Percentiles rank a stretch among this genome's conserved stretches.
These are phyloP conservation scores for Caerostris darwini DNA, from an alignment of 1,140 invertebrate species.

Conservation along the genomic window DNA sequence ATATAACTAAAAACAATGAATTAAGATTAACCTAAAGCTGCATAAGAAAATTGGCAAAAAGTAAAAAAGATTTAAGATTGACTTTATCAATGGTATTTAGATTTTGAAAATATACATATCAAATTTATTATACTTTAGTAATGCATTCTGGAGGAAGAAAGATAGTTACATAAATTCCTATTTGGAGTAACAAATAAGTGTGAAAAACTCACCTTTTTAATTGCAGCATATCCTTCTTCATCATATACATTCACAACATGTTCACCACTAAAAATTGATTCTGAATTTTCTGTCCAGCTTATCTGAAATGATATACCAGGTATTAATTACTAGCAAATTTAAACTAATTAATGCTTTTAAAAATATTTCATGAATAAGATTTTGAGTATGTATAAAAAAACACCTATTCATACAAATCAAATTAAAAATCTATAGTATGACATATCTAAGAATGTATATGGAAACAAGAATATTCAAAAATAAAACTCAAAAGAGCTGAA, in stretches of 20 bases:
- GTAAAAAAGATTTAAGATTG: not conserved
- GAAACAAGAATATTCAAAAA: too few relatives aligned
- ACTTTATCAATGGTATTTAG: not conserved
- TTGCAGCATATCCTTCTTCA: slow-evolving; percentile 93
- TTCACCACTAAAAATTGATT: slow-evolving; percentile 89
- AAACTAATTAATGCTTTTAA: too few relatives aligned
- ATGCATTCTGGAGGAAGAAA: not conserved
- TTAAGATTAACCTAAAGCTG: too few relatives aligned
- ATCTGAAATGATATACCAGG: slow-evolving; percentile 84
- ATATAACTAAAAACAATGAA: too few relatives aligned
- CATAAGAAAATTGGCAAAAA: too few relatives aligned
- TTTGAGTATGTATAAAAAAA: not conserved
- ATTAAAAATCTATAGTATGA: too few relatives aligned
- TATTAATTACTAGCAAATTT: too few relatives aligned
- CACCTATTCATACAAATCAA: not conserved
- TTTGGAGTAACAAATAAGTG: not conserved
- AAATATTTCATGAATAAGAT: not conserved
- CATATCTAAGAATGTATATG: too few relatives aligned
- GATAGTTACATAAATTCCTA: not conserved
- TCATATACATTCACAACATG: slow-evolving; percentile 92
- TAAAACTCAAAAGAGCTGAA: too few relatives aligned
- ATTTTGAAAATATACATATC: not conserved
- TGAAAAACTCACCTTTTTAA: slow-evolving; percentile 83
- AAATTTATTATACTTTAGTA: not conserved
- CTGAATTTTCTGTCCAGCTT: slow-evolving; percentile 94